phyloP scores from a whole-genome alignment of 23 tunicate species.

The Styela clava region DNA sequence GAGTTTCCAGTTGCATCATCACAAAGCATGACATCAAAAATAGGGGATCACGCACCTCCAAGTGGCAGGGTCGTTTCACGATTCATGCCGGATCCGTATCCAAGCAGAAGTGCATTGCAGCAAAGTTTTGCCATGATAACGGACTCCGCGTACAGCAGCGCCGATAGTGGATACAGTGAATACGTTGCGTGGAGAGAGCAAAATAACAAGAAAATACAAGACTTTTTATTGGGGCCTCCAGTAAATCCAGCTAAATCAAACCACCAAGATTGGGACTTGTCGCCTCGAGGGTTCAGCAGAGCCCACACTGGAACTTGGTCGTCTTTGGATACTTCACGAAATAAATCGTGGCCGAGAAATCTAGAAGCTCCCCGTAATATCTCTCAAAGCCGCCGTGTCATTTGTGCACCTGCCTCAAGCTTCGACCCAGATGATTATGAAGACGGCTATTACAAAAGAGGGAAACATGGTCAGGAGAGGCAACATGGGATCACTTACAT shows the following conservation, averaged over 20 bases:
- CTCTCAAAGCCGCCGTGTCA: background rate
- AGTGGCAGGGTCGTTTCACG: background rate
- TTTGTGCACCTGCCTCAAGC: background rate
- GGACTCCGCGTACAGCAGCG: conserved; percentile 12
- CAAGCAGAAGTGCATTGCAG: conserved; percentile 9
- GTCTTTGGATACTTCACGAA: background rate
- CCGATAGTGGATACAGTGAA: conserved; percentile 5
- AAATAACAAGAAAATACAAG: background rate
- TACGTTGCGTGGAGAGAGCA: conserved; percentile 6
- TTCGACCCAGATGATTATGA: conserved; percentile 1
- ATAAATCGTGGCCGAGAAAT: conserved; percentile 16
- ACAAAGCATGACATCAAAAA: background rate
- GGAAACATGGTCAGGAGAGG: background rate
- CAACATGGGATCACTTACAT: background rate
- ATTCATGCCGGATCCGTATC: conserved; percentile 13
- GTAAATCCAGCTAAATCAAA: background rate
- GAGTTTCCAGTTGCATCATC: background rate
- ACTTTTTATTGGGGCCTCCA: background rate
- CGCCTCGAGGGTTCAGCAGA: background rate
- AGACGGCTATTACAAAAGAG: background rate
- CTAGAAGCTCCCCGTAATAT: background rate
- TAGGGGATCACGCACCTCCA: background rate
- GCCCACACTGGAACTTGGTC: background rate
- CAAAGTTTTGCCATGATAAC: conserved; percentile 17
- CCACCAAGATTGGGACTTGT: background rate